Conservation (phyloP, 2,797 vertebrate genomes). For the Diplodus puntazzo region DNA sequence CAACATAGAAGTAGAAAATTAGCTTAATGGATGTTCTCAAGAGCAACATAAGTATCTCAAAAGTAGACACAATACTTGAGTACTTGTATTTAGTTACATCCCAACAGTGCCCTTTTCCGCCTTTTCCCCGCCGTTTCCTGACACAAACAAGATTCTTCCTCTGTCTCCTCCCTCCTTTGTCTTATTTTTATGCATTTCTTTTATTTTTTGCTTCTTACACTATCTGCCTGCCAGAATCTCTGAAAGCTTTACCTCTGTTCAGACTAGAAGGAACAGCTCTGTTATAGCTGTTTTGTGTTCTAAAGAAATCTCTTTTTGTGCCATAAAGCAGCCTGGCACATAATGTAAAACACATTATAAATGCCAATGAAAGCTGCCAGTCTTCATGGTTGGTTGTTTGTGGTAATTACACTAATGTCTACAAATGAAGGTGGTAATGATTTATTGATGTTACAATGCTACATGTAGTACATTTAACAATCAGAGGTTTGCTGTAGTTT, state of each 20-base stretch:
- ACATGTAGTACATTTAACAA: slow-evolving; percentile 34
- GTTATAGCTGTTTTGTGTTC: slow-evolving; percentile 12
- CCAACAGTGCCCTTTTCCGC: neutral
- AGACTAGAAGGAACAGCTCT: neutral
- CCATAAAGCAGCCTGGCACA: slow-evolving; percentile 42
- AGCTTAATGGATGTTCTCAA: neutral
- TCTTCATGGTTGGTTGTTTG: slow-evolving; percentile 39
- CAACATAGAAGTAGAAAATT: neutral
- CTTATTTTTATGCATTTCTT: slow-evolving; percentile 15
- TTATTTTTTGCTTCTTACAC: slow-evolving; percentile 2
- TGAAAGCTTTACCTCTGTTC: slow-evolving; percentile 20
- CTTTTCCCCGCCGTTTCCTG: slow-evolving; percentile 1
- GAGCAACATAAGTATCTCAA: neutral
- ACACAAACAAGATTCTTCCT: neutral
- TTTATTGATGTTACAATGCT: slow-evolving; percentile 37
- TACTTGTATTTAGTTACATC: neutral
- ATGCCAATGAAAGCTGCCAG: slow-evolving; percentile 49
- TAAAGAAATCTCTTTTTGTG: slow-evolving; percentile 40
- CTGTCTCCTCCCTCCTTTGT: slow-evolving; percentile 1
- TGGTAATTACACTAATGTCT: slow-evolving; percentile 45
- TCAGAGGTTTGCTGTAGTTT: slow-evolving; percentile 32
- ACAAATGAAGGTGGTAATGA: slow-evolving; percentile 43
- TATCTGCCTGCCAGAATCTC: slow-evolving; percentile 1
- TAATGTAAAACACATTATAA: slow-evolving; percentile 32
- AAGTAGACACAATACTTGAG: neutral